phyloP scores from a whole-genome alignment of 2,797 vertebrate species.

The Podargus strigoides region DNA sequence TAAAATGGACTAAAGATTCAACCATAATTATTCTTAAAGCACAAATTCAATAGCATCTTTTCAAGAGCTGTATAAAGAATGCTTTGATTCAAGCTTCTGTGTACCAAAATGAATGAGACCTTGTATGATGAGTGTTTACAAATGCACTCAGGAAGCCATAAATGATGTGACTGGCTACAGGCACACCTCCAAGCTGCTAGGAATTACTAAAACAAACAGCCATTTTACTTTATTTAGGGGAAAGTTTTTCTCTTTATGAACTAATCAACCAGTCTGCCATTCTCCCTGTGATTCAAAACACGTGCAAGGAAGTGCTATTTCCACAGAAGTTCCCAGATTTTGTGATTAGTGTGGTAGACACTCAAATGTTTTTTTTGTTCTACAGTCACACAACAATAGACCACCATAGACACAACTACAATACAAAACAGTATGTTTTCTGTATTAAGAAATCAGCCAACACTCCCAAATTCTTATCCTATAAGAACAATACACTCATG shows the following conservation, averaged over 20 bases:
- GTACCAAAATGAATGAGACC: conserved; percentile 38
- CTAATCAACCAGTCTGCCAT: background rate
- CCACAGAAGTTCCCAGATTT: background rate
- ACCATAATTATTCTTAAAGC: conserved; percentile 1
- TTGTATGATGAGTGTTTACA: conserved; percentile 7
- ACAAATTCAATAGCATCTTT: conserved; percentile 24
- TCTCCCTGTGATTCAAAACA: conserved; percentile 31
- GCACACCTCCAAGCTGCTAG: conserved; percentile 6
- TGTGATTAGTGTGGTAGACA: background rate
- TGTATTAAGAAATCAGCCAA: background rate
- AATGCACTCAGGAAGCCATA: conserved; percentile 37
- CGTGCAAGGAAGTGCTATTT: conserved; percentile 21
- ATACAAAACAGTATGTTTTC: too few relatives aligned
- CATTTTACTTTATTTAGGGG: background rate
- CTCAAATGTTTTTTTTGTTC: background rate
- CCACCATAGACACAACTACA: too few relatives aligned
- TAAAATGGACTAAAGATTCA: conserved; percentile 7
- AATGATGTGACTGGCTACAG: background rate
- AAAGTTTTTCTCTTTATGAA: conserved; percentile 37
- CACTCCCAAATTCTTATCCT: background rate
- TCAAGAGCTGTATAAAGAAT: conserved; percentile 13
- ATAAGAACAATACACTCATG: background rate
- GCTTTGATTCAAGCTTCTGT: conserved; percentile 32
- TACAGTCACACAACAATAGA: background rate
- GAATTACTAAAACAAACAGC: background rate